Evolutionary conservation across 2,113 vertebrate genomes (phyloP).

Genomic region (Sturnira hondurensis): DNA sequence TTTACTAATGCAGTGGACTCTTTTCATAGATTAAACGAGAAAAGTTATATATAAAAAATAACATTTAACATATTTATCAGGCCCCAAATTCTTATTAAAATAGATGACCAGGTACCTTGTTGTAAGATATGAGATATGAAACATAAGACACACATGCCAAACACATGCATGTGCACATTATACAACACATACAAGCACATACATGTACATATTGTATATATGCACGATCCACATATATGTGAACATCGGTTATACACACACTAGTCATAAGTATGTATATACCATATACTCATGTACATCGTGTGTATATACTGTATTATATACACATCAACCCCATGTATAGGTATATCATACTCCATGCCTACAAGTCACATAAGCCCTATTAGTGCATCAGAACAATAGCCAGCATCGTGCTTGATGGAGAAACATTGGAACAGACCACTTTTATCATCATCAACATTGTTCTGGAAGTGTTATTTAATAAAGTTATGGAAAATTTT

Average conservation of each 20-base stretch:
- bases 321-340: background rate
- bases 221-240: too few relatives aligned
- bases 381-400: background rate
- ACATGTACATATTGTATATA: background rate
- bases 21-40: background rate
- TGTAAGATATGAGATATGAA: background rate
- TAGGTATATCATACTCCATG: background rate
- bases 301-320: background rate
- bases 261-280: too few relatives aligned
- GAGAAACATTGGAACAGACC: background rate
- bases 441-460: background rate
- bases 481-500: background rate
- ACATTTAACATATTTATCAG: background rate
- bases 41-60: background rate
- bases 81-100: background rate
- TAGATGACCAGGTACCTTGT: background rate
- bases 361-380: background rate
- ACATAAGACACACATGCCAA: background rate
- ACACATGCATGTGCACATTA: background rate
- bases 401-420: background rate
- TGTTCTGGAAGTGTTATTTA: background rate
- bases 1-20: background rate
- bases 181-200: too few relatives aligned
- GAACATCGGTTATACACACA: background rate
- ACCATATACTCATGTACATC: background rate